A percentile compares a stretch with the other conserved stretches of the same genome.
phyloP scores from a whole-genome alignment of 2,797 vertebrate species.

The Heterohyrax brucei region DNA sequence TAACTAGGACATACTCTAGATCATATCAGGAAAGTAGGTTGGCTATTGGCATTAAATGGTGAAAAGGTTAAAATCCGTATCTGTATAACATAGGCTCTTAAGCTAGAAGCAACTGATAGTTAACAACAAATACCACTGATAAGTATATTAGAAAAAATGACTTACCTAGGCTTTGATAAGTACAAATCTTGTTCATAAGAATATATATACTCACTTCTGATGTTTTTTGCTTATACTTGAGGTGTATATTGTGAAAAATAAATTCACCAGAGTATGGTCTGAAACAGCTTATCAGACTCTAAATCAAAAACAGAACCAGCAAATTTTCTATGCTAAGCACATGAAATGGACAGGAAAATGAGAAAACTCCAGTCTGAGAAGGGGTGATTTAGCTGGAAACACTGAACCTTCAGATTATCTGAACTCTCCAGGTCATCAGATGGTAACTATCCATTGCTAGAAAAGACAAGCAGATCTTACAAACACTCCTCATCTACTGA shows the following conservation, averaged over 20 bases:
- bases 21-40: background rate
- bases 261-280: background rate
- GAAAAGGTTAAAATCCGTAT: slow-evolving; percentile 20
- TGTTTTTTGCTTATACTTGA: background rate
- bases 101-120: background rate
- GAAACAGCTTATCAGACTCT: background rate
- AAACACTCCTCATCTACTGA: background rate
- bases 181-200: background rate
- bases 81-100: background rate
- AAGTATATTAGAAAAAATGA: background rate
- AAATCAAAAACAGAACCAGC: background rate
- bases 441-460: background rate
- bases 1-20: background rate
- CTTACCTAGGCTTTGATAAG: background rate
- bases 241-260: background rate
- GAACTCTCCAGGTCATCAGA: background rate
- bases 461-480: background rate
- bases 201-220: background rate
- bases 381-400: background rate
- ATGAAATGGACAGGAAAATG: background rate
- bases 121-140: background rate
- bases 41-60: background rate
- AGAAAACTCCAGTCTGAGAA: background rate
- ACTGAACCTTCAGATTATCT: background rate
- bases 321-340: background rate